Evolutionary conservation across 2,113 vertebrate genomes (phyloP).

Genomic region (Pteruthius melanotis): DNA sequence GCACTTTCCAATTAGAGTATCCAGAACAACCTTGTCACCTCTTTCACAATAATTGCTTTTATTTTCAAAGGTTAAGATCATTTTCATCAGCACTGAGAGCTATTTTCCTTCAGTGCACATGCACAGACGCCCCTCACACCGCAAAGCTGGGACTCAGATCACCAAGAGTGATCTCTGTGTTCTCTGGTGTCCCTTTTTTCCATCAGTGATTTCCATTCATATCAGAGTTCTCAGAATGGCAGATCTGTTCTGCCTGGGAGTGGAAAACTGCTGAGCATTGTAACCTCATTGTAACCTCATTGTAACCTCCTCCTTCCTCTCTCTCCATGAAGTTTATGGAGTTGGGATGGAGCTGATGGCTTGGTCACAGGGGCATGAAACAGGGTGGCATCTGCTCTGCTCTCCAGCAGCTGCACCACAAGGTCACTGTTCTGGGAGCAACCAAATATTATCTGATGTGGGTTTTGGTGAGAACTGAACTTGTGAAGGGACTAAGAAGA

Average conservation of each 20-base stretch:
- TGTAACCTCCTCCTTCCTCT: not conserved
- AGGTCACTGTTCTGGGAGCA: not conserved
- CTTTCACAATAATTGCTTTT: constrained; percentile 4
- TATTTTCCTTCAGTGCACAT: not conserved
- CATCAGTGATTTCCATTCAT: not conserved
- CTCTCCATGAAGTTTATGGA: not conserved
- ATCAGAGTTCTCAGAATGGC: not conserved
- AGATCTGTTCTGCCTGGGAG: not conserved
- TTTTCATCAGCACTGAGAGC: not conserved
- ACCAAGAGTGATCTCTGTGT: not conserved
- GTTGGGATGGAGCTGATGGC: not conserved
- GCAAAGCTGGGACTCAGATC: not conserved
- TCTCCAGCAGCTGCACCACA: not conserved
- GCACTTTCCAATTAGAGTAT: not conserved
- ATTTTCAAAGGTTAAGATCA: constrained; percentile 23
- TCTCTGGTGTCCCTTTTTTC: not conserved
- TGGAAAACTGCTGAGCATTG: not conserved
- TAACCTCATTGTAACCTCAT: not conserved
- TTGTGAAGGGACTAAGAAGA: not conserved
- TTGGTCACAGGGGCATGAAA: not conserved
- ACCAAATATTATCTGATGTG: not conserved
- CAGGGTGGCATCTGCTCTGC: not conserved
- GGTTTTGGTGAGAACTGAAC: not conserved
- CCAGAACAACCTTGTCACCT: constrained; percentile 7
- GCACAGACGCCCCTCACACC: not conserved